phyloP scores from a whole-genome alignment of 2,113 vertebrate genomes.

The Xiphias gladius region DNA sequence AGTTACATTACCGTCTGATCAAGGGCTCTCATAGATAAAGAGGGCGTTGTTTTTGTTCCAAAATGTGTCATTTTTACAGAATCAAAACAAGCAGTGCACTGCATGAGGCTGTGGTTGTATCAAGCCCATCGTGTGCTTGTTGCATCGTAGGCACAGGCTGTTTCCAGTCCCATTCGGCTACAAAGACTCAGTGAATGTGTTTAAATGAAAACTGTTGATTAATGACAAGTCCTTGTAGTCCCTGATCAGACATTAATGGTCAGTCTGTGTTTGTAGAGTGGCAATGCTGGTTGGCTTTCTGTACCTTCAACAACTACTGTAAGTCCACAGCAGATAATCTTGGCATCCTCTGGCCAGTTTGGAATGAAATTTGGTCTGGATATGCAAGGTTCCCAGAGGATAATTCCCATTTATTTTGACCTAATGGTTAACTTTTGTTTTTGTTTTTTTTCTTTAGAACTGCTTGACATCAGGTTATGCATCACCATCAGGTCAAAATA shows the following conservation, averaged over 20 bases:
- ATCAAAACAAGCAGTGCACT: not conserved
- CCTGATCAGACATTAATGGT: not conserved
- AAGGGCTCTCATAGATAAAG: conserved; percentile 11
- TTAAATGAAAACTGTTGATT: not conserved
- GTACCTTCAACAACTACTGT: not conserved
- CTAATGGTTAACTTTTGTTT: no score
- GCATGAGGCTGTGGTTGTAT: not conserved
- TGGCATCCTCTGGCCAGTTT: not conserved
- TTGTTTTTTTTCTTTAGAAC: no score
- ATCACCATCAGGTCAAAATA: no score
- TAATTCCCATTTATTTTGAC: not conserved
- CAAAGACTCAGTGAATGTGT: not conserved
- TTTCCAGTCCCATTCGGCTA: not conserved
- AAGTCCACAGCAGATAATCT: not conserved
- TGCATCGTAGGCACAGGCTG: not conserved
- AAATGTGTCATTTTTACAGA: conserved; percentile 9
- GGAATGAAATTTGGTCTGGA: no score
- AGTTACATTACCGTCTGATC: conserved; percentile 10
- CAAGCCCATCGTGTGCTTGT: not conserved
- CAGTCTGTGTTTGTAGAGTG: no score
- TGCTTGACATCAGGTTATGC: no score
- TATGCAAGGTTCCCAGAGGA: not conserved
- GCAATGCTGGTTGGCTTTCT: not conserved
- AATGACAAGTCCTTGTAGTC: not conserved
- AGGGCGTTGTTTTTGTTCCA: not conserved